phyloP scores from a whole-genome alignment of 2,113 vertebrate genomes.

The Cyphomyrus discorhynchus region DNA sequence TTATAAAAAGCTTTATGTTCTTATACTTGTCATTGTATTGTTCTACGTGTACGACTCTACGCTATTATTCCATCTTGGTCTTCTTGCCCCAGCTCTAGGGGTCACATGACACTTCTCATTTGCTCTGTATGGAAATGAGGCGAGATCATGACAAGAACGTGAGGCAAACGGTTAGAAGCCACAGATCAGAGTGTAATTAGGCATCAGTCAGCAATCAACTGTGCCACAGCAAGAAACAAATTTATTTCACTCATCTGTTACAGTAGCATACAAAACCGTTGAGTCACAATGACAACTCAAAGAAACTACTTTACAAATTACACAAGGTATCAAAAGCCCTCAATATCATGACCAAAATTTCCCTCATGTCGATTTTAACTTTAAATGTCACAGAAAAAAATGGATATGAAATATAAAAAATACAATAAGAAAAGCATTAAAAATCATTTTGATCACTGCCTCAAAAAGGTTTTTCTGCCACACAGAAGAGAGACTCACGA shows the following conservation, averaged over 20 bases:
- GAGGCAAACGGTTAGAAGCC: neutral
- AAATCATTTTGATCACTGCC: neutral
- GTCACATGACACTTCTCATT: neutral
- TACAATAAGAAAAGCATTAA: neutral
- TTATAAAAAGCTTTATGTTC: neutral
- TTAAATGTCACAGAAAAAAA: neutral
- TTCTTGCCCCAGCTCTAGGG: neutral
- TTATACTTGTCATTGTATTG: neutral
- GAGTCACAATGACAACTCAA: neutral
- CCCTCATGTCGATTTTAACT: neutral
- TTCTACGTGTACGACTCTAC: neutral
- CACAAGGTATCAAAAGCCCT: neutral
- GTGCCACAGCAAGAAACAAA: neutral
- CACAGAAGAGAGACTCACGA: neutral
- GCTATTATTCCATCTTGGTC: neutral
- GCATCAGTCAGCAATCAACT: neutral
- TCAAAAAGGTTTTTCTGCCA: neutral
- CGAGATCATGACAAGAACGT: neutral
- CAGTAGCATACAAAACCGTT: neutral
- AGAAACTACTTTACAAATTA: neutral
- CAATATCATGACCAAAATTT: neutral
- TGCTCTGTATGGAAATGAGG: constrained; percentile 15
- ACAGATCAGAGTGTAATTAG: neutral
- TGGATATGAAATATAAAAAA: neutral
- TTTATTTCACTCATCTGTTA: neutral